These are phyloP conservation scores for Volucella zonaria DNA, from an alignment of 2,888 invertebrate genomes.

Conservation along the genomic window DNA sequence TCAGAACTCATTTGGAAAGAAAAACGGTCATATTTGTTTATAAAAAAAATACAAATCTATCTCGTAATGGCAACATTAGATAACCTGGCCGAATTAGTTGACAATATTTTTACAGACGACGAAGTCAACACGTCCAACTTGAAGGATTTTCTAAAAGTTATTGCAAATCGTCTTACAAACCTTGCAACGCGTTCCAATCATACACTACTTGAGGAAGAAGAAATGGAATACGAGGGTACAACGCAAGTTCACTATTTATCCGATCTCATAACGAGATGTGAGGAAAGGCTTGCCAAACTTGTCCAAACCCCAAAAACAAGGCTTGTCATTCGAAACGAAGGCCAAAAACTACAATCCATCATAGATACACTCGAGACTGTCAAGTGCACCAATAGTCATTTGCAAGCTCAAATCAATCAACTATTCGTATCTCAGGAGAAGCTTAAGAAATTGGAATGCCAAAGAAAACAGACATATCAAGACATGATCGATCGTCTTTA, in stretches of 20 bases:
- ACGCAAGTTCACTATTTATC: not conserved
- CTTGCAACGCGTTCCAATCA: not conserved
- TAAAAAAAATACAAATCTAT: not conserved
- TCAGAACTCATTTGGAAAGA: not conserved
- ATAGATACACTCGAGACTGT: slow-evolving; percentile 13
- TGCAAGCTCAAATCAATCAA: slow-evolving; percentile 30
- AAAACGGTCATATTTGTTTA: not conserved
- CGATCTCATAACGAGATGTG: slow-evolving; percentile 28
- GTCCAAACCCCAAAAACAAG: slow-evolving; percentile 15
- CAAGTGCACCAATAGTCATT: not conserved
- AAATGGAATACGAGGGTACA: not conserved
- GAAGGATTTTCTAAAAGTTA: slow-evolving; percentile 37
- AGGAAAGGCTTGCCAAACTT: slow-evolving; percentile 23
- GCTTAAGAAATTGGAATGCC: not conserved
- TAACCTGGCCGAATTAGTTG: not conserved
- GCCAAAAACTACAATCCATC: slow-evolving; percentile 24
- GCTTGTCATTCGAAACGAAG: slow-evolving; percentile 42
- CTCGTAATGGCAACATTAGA: not conserved
- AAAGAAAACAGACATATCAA: slow-evolving; percentile 7
- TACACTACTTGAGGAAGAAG: not conserved
- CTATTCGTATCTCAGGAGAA: not conserved
- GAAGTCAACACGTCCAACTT: slow-evolving; percentile 17
- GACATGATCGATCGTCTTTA: slow-evolving; percentile 16
- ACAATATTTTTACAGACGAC: slow-evolving; percentile 35
- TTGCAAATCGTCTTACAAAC: not conserved